Conservation (phyloP, 2,113 vertebrate genomes). For the Columbina picui region DNA sequence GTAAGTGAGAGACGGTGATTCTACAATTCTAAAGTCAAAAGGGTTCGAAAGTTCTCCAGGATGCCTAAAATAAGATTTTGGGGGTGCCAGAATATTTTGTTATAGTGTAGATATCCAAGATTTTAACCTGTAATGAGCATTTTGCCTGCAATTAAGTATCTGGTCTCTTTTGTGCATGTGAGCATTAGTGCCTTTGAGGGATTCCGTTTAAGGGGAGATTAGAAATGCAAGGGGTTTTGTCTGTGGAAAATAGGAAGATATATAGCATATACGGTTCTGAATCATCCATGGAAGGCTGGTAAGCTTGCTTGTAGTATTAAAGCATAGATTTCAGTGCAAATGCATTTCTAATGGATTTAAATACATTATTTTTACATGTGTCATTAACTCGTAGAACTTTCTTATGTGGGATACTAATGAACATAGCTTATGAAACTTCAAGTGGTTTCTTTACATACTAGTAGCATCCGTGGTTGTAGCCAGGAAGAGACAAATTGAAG, state of each 20-base stretch:
- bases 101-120: neutral
- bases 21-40: neutral
- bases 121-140: neutral
- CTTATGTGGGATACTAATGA: neutral
- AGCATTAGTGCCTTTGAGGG: neutral
- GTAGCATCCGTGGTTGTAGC: neutral
- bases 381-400: conserved; percentile 15
- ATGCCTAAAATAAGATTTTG: neutral
- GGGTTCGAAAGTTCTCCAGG: neutral
- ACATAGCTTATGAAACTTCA: neutral
- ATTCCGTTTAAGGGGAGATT: neutral
- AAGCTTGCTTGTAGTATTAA: neutral
- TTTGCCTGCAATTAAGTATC: neutral
- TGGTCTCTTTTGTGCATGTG: neutral
- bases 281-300: neutral
- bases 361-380: neutral
- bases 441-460: neutral
- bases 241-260: neutral
- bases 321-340: neutral
- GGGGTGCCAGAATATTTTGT: neutral
- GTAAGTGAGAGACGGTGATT: neutral
- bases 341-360: conserved; percentile 15
- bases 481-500: neutral
- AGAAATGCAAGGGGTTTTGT: neutral
- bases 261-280: neutral